A percentile compares a stretch with the other conserved stretches of the same genome.
Evolutionary conservation across 37 sponge, comb jelly and placozoan species (phyloP).

Genomic region (Beroe forskalii): DNA sequence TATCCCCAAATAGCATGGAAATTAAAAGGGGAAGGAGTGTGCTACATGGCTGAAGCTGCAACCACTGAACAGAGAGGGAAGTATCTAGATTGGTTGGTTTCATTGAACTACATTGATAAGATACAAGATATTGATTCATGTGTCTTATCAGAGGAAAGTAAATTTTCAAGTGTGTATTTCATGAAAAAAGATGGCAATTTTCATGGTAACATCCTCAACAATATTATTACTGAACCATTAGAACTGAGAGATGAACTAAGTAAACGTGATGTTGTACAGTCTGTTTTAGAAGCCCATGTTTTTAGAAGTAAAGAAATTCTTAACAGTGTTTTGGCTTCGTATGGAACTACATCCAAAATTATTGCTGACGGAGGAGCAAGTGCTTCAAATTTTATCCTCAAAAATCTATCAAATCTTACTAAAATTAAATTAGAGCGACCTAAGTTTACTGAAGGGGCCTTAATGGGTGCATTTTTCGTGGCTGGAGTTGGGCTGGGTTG

Average conservation of each 20-base stretch:
- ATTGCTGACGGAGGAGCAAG: slow-evolving; percentile 43
- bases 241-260: not conserved
- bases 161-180: not conserved
- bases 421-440: not conserved
- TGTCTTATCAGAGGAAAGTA: not conserved
- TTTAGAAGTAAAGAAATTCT: not conserved
- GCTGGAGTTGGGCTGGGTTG: slow-evolving; percentile 11
- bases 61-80: not conserved
- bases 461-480: slow-evolving; percentile 6
- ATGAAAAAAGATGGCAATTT: not conserved
- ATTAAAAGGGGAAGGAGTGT: not conserved
- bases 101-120: not conserved
- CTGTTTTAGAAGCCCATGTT: slow-evolving; percentile 49
- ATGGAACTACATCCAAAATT: not conserved
- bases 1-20: slow-evolving; percentile 56
- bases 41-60: slow-evolving; percentile 15
- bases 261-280: not conserved
- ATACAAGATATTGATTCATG: not conserved
- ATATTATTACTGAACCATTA: not conserved
- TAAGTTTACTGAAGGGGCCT: not conserved
- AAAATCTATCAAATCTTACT: not conserved
- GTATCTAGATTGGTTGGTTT: slow-evolving; percentile 25
- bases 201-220: not conserved
- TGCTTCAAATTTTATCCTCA: not conserved
- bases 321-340: not conserved